Evolutionary conservation across 2,888 invertebrate genomes (phyloP).

Genomic region (Caenorhabditis sinica): DNA sequence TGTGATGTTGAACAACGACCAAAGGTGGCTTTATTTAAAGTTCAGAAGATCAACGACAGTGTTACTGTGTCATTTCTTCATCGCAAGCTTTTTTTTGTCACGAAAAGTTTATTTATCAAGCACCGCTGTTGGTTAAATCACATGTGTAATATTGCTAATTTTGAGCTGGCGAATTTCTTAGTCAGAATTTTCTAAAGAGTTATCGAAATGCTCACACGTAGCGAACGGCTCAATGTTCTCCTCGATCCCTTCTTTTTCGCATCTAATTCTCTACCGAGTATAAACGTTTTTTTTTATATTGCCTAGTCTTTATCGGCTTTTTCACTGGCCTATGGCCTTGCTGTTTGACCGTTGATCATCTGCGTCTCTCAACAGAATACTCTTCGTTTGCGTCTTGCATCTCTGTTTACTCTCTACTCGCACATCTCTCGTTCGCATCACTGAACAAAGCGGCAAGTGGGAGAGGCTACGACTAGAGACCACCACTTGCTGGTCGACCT

Average conservation of each 20-base stretch:
- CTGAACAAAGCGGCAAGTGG: conserved; percentile 41
- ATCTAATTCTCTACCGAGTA: conserved; percentile 13
- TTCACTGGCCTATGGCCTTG: conserved; percentile 24
- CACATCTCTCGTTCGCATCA: conserved; percentile 37
- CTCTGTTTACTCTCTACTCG: conserved; percentile 23
- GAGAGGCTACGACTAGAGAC: conserved; percentile 29
- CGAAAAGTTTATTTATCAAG: too few relatives aligned
- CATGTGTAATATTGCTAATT: too few relatives aligned
- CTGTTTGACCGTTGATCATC: conserved; percentile 61
- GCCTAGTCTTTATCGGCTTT: conserved; percentile 6
- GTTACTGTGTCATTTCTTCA: too few relatives aligned
- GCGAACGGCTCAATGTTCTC: conserved; percentile 22
- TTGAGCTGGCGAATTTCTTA: too few relatives aligned
- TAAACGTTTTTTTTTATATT: conserved; percentile 37
- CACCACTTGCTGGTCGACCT: conserved; percentile 32
- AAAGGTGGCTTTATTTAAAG: background rate
- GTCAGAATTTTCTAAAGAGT: background rate
- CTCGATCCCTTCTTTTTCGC: background rate
- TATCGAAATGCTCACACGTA: background rate
- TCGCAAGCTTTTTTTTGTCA: too few relatives aligned
- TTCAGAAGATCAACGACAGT: background rate
- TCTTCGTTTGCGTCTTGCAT: background rate
- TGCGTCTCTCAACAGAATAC: conserved; percentile 16
- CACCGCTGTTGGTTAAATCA: too few relatives aligned
- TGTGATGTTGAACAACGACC: too few relatives aligned